Percentiles rank a stretch among this genome's conserved stretches.
Conservation (phyloP, 2,888 invertebrate genomes). For the Phengaris alcon region DNA sequence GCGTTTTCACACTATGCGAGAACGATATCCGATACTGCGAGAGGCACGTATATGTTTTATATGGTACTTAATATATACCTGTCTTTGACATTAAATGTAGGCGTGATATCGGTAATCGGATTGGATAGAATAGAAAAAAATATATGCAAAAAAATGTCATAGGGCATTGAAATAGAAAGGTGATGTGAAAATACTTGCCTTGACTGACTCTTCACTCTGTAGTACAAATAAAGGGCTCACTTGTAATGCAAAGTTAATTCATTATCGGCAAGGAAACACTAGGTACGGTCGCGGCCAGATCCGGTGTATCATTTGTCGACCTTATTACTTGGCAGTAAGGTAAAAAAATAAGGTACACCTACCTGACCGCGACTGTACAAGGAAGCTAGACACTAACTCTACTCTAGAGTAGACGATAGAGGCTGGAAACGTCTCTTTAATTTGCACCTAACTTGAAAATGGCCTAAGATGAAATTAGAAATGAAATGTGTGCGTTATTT, state of each 20-base stretch:
- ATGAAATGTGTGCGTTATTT: background rate
- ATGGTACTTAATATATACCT: too few species aligned
- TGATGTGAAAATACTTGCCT: background rate
- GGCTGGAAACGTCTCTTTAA: background rate
- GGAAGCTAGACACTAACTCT: background rate
- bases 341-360: too few species aligned
- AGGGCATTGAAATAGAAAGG: background rate
- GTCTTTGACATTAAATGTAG: too few species aligned
- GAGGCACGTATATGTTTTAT: too few species aligned
- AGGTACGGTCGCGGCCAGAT: too few species aligned
- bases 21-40: too few species aligned
- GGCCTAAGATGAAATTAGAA: conserved; percentile 1
- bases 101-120: too few species aligned
- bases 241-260: conserved; percentile 5
- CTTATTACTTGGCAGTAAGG: too few species aligned
- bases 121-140: background rate
- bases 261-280: background rate
- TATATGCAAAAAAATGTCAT: background rate
- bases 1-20: too few species aligned
- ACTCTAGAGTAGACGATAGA: background rate
- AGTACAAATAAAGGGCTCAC: background rate
- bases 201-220: background rate
- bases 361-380: background rate
- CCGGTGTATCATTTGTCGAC: too few species aligned
- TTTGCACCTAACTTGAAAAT: conserved; percentile 11